Conservation (phyloP, 2,797 vertebrate genomes). For the Nannoperca obscura region DNA sequence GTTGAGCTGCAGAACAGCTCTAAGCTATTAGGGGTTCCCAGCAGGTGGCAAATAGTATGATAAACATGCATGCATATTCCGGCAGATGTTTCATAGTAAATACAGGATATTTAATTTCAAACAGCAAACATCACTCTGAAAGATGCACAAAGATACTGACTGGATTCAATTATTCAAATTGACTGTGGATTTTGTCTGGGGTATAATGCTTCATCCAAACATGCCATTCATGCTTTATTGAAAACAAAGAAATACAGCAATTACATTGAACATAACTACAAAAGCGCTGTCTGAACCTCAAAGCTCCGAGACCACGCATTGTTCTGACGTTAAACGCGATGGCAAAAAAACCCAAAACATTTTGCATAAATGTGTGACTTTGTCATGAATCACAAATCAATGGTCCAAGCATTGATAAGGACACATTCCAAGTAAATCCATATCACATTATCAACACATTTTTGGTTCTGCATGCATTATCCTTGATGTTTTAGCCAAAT, state of each 20-base stretch:
- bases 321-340: not conserved
- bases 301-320: slow-evolving; percentile 1
- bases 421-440: slow-evolving; percentile 34
- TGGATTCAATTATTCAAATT: slow-evolving; percentile 8
- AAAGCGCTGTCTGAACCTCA: slow-evolving; percentile 1
- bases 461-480: slow-evolving; percentile 33
- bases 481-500: slow-evolving; percentile 31
- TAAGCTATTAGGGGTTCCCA: slow-evolving; percentile 28
- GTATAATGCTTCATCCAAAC: not conserved
- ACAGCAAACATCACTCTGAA: slow-evolving; percentile 10
- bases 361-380: not conserved
- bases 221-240: slow-evolving; percentile 7
- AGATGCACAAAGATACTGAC: slow-evolving; percentile 6
- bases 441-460: slow-evolving; percentile 26
- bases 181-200: not conserved
- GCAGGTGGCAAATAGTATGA: slow-evolving; percentile 42
- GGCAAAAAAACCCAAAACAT: not conserved
- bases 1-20: slow-evolving; percentile 36
- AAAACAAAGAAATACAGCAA: slow-evolving; percentile 19
- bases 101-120: slow-evolving; percentile 2
- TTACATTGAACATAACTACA: not conserved
- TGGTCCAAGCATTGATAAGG: slow-evolving; percentile 15
- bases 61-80: slow-evolving; percentile 30
- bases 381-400: slow-evolving; percentile 28
- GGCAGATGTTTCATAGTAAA: slow-evolving; percentile 38